Conservation (phyloP, 30 jellyfish, hydroid and myxozoan species). For the Cassiopea andromeda region DNA sequence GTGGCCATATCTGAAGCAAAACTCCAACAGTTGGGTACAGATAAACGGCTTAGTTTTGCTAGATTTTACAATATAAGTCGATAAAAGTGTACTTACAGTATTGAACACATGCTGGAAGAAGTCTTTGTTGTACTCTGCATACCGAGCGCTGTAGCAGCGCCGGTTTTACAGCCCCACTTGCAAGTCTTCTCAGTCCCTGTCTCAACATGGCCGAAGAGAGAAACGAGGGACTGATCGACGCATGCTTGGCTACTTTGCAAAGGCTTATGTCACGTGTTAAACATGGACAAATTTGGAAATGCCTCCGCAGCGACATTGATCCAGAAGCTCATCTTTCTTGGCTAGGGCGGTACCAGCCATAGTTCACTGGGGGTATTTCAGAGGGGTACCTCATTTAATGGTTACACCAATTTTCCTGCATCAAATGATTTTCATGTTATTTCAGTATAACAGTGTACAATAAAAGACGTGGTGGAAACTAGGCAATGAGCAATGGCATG, state of each 20-base stretch:
- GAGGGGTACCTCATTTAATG: too few relatives aligned
- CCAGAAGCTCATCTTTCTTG: too few relatives aligned
- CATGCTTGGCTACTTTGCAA: constrained; percentile 58
- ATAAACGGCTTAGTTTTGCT: background rate
- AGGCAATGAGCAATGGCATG: too few relatives aligned
- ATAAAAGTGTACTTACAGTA: constrained; percentile 63
- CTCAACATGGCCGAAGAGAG: constrained; percentile 95
- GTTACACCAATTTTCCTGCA: too few relatives aligned
- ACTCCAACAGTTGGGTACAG: constrained; percentile 41
- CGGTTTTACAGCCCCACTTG: constrained; percentile 86
- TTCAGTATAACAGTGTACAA: too few relatives aligned
- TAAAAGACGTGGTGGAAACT: too few relatives aligned
- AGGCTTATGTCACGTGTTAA: constrained; percentile 61
- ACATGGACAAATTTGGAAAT: constrained; percentile 67
- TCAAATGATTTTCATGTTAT: too few relatives aligned
- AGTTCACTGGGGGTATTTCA: too few relatives aligned
- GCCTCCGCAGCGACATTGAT: constrained; percentile 17
- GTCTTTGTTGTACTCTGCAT: constrained; percentile 75
- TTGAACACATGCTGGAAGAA: constrained; percentile 89
- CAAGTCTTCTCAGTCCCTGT: constrained; percentile 90
- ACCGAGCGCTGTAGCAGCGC: constrained; percentile 89
- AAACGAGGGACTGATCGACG: constrained; percentile 59
- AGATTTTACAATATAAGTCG: background rate
- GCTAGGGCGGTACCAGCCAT: too few relatives aligned
- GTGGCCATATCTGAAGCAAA: constrained; percentile 1